Evolutionary conservation across 2,113 vertebrate genomes (phyloP).

Genomic region (Motacilla tschutschensis): DNA sequence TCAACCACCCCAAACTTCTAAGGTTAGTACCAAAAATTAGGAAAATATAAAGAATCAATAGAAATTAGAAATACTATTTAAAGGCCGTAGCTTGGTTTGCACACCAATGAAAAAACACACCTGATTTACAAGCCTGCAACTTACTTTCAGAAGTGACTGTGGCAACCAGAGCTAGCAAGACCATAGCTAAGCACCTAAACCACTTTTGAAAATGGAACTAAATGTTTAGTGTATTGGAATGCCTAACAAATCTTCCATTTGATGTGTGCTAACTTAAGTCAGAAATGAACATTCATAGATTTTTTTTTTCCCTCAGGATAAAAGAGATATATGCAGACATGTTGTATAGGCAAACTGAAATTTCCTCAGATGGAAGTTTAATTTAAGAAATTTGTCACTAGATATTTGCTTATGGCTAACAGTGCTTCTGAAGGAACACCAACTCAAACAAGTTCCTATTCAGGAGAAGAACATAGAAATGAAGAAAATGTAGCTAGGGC

Average conservation of each 20-base stretch:
- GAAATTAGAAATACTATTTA: neutral
- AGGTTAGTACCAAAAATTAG: neutral
- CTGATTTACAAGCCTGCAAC: neutral
- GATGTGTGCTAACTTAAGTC: neutral
- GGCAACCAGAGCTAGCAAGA: neutral
- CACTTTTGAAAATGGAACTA: neutral
- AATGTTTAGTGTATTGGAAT: neutral
- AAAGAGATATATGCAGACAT: neutral
- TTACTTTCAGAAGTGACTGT: neutral
- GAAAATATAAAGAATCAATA: neutral
- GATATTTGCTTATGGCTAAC: neutral
- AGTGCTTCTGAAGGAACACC: constrained; percentile 16
- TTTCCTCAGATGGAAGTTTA: neutral
- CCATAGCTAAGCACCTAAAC: neutral
- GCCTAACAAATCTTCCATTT: neutral
- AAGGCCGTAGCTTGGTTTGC: neutral
- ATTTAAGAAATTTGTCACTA: neutral
- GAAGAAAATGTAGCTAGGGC: constrained; percentile 29
- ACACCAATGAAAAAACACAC: neutral
- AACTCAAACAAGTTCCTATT: constrained; percentile 22
- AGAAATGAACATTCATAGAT: neutral
- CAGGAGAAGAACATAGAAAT: neutral
- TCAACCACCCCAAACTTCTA: neutral
- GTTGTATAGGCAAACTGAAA: neutral
- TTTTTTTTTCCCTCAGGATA: neutral